Evolutionary conservation across 2,797 vertebrate genomes (phyloP).

Genomic region (Peromyscus melanophrys): DNA sequence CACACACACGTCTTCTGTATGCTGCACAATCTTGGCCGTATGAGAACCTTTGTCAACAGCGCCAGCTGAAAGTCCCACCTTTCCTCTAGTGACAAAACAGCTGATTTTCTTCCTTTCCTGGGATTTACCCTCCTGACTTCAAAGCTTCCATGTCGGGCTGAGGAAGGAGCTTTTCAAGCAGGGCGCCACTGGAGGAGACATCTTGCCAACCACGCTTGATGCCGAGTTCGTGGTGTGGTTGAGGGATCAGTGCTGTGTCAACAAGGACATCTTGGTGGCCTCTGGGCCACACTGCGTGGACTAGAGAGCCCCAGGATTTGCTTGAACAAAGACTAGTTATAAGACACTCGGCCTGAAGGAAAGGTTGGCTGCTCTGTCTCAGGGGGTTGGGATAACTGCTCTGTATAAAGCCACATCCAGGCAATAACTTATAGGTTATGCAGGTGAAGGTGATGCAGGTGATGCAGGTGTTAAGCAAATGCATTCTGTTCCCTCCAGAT

Average conservation of each 20-base stretch:
- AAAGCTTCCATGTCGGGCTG: not conserved
- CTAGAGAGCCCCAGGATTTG: not conserved
- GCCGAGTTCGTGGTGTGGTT: rapidly evolving
- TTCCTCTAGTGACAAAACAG: not conserved
- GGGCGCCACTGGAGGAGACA: rapidly evolving
- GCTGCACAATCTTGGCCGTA: not conserved
- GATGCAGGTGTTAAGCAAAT: slow-evolving; percentile 52
- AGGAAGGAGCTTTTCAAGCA: not conserved
- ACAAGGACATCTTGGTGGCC: not conserved
- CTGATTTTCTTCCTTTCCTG: not conserved
- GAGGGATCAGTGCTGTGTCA: not conserved
- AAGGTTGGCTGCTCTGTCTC: not conserved
- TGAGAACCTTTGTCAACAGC: not conserved
- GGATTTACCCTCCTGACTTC: not conserved
- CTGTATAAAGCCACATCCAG: slow-evolving; percentile 5
- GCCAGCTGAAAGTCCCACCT: not conserved
- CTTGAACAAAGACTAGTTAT: not conserved
- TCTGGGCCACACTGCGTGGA: not conserved
- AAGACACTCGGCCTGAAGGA: not conserved
- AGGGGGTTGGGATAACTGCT: not conserved
- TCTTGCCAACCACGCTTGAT: not conserved
- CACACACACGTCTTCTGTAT: rapidly evolving
- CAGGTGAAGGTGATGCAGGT: not conserved
- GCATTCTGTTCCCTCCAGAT: slow-evolving; percentile 40
- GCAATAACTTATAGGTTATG: not conserved